phyloP scores from a whole-genome alignment of 2,113 vertebrate genomes.

The Sakesphorus luctuosus region DNA sequence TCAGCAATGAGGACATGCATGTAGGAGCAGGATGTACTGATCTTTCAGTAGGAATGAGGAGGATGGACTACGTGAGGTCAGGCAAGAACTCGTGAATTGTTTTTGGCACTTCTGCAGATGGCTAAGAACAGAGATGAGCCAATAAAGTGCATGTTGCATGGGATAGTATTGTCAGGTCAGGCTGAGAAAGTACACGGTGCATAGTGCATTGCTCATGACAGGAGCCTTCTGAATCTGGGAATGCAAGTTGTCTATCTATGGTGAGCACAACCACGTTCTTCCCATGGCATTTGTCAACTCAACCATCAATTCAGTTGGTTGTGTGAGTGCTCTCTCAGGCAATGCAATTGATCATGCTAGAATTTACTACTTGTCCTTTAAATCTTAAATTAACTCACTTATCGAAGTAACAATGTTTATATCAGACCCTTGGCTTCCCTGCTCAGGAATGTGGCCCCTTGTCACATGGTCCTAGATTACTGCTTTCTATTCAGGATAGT shows the following conservation, averaged over 20 bases:
- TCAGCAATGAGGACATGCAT: not conserved
- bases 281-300: not conserved
- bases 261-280: not conserved
- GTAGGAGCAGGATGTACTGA: not conserved
- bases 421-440: conserved; percentile 16
- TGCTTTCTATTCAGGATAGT: conserved; percentile 39
- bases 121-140: not conserved
- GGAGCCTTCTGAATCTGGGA: not conserved
- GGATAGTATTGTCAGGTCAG: not conserved
- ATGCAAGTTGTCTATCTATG: not conserved
- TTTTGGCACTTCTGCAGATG: not conserved
- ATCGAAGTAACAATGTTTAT: conserved; percentile 27
- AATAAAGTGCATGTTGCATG: not conserved
- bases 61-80: not conserved
- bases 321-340: not conserved
- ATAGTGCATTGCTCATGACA: not conserved
- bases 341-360: not conserved
- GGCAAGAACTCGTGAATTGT: not conserved
- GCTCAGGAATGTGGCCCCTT: not conserved
- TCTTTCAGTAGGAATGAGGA: not conserved
- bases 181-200: conserved; percentile 18
- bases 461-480: not conserved
- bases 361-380: conserved; percentile 52
- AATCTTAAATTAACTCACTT: conserved; percentile 65
- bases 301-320: conserved; percentile 20